These are phyloP conservation scores for Australoheros facetus DNA, from an alignment of 2,797 vertebrate genomes.

Conservation along the genomic window DNA sequence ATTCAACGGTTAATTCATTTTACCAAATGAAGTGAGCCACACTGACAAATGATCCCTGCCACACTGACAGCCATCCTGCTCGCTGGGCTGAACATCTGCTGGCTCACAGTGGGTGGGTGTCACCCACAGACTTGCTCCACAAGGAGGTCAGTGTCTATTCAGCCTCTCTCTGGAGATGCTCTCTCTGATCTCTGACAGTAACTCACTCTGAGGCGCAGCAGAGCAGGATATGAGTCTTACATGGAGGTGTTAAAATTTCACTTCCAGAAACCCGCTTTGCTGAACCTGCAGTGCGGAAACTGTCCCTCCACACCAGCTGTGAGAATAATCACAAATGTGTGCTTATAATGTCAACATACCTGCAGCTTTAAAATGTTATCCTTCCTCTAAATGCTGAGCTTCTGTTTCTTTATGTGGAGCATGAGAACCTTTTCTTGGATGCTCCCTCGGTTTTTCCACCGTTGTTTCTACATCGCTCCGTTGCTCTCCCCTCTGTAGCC, in stretches of 20 bases:
- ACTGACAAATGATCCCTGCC: neutral
- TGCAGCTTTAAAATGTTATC: neutral
- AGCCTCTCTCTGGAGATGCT: neutral
- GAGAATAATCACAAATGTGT: neutral
- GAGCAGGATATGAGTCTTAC: neutral
- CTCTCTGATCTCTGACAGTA: conserved; percentile 24
- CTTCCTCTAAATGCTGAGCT: neutral
- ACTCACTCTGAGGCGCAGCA: neutral
- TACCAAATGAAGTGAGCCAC: neutral
- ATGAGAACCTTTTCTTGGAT: neutral
- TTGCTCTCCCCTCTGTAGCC: neutral
- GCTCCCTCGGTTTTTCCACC: neutral
- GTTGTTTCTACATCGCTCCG: neutral
- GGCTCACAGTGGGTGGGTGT: neutral
- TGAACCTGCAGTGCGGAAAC: neutral
- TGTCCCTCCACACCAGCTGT: neutral
- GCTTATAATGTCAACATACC: neutral
- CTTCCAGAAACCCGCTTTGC: conserved; percentile 35
- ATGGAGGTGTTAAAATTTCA: conserved; percentile 27
- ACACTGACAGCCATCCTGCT: neutral
- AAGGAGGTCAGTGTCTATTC: neutral
- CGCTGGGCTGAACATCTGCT: neutral
- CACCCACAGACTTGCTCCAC: neutral
- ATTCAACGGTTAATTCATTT: neutral
- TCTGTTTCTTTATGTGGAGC: no score